Base-by-base conservation (phyloP, 2,888 invertebrate genomes). In the Drosophila flavopinicola region DNA sequence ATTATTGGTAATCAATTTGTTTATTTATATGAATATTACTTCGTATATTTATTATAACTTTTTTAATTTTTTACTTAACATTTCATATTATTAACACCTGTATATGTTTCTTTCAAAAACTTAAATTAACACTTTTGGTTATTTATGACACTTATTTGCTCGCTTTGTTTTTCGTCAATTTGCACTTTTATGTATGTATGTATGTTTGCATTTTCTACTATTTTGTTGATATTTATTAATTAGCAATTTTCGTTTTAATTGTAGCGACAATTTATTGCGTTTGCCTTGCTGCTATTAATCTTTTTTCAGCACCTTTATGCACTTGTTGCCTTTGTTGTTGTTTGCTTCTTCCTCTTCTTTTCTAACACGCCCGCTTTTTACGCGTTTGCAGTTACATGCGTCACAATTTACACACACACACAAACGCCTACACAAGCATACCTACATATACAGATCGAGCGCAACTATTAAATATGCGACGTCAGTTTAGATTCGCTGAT, bases 361-460 rank as follows among this genome's bases (percentile, higher is more conserved):
- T 58, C 59, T 45, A 54, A 84, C 80, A 86, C 78, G 76, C 83
- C 83, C 79, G 53, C 56, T 75, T 71, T 73, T 75, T 60, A 66
- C 71, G 59, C 59, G 48, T 54, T 53, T 67, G 38, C 53, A 53
- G 65, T 57, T 68, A 57, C 49, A 57, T 77, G 61, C 78, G 85
- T 85, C 78, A 78, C 67, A 77, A 44, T 17, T 24, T 13, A 45
- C 33, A 39, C 49, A 66, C 39, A 59, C 56, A 47, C 47, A 59
- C 23, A 25, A 10, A 9, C 35, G 47, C 20, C 24, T 15, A 29
- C 51, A 51, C 41, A 13, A 3, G 41, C 38, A 49, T 20, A 35
- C 20, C 29, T 9, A 25, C 20, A 48, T 29, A 37, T 15, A 37
- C 11, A 10, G 3, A 17, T 11, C 27, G 27, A 32, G 25, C 42